A percentile compares a stretch with the other conserved stretches of the same genome.
Conservation (phyloP, 2,113 vertebrate genomes). For the Thryonomys swinderianus region DNA sequence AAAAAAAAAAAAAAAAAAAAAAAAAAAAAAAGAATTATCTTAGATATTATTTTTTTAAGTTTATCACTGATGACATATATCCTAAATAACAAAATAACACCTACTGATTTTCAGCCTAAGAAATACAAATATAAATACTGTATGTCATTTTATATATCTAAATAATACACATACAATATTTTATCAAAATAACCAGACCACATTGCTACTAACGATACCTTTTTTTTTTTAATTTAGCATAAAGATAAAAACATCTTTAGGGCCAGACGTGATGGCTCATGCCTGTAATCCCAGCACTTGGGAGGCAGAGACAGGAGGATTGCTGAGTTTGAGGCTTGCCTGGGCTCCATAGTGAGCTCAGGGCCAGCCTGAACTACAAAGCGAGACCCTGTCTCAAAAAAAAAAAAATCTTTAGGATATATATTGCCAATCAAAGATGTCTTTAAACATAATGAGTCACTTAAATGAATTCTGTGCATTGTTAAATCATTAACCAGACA, state of each 20-base stretch:
- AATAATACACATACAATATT: slow-evolving; percentile 12
- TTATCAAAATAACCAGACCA: slow-evolving; percentile 3
- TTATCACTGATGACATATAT: not conserved
- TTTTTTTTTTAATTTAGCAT: not conserved
- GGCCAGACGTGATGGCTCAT: too few species aligned
- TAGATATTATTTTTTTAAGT: slow-evolving; percentile 1
- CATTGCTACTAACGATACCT: not conserved
- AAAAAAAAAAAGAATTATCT: too few species aligned
- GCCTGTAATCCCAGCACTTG: too few species aligned
- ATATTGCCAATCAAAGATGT: too few species aligned
- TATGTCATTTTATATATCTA: not conserved
- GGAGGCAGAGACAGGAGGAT: too few species aligned
- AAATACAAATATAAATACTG: not conserved
- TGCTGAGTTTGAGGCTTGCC: too few species aligned
- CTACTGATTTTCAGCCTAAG: not conserved
- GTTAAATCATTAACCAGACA: not conserved
- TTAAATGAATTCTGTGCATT: slow-evolving; percentile 17
- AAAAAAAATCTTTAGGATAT: too few species aligned
- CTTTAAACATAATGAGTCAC: not conserved
- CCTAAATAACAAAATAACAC: not conserved
- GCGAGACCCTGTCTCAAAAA: too few species aligned
- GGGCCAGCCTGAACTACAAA: too few species aligned
- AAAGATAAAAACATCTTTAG: not conserved
- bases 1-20: too few species aligned
- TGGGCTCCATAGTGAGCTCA: too few species aligned